phyloP scores from a whole-genome alignment of 2,888 invertebrate species.

The Drosophila meridionalis region DNA sequence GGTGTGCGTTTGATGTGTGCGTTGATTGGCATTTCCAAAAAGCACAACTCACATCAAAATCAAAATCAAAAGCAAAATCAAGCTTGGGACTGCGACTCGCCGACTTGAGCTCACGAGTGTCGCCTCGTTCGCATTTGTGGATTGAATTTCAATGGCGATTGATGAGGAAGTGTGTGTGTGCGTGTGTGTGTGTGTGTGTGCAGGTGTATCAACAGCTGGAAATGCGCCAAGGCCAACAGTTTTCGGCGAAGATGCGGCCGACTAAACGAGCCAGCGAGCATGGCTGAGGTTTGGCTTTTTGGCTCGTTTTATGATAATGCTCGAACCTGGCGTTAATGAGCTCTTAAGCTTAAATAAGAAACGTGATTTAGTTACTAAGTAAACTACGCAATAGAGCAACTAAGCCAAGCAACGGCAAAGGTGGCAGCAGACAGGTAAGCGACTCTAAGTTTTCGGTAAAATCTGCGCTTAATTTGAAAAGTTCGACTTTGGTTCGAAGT shows the following conservation, averaged over 20 bases:
- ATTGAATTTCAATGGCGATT: conserved; percentile 81
- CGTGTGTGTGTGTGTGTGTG: conserved; percentile 29
- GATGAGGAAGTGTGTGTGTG: conserved; percentile 63
- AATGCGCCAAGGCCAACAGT: conserved; percentile 38
- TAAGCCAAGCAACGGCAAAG: background rate
- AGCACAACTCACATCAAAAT: conserved; percentile 59
- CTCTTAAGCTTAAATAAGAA: conserved; percentile 83
- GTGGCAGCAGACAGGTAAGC: conserved; percentile 16
- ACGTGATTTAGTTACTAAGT: conserved; percentile 82
- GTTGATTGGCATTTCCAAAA: conserved; percentile 70
- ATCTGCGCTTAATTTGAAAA: conserved; percentile 80
- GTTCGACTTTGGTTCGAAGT: conserved; percentile 59
- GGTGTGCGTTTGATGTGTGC: conserved; percentile 60
- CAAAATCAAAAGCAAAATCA: conserved; percentile 18
- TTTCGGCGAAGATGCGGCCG: conserved; percentile 34
- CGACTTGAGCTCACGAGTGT: conserved; percentile 49
- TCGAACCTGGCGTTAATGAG: conserved; percentile 79
- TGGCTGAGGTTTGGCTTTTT: conserved; percentile 44
- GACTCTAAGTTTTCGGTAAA: conserved; percentile 58
- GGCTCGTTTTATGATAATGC: conserved; percentile 79
- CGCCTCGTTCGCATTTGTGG: conserved; percentile 68
- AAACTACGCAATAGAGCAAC: conserved; percentile 70
- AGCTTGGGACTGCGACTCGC: conserved; percentile 4
- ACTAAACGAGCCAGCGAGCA: conserved; percentile 32
- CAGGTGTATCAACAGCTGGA: conserved; percentile 42